phyloP scores from a whole-genome alignment of 2,888 invertebrate species.

The Drosophila eohydei region DNA sequence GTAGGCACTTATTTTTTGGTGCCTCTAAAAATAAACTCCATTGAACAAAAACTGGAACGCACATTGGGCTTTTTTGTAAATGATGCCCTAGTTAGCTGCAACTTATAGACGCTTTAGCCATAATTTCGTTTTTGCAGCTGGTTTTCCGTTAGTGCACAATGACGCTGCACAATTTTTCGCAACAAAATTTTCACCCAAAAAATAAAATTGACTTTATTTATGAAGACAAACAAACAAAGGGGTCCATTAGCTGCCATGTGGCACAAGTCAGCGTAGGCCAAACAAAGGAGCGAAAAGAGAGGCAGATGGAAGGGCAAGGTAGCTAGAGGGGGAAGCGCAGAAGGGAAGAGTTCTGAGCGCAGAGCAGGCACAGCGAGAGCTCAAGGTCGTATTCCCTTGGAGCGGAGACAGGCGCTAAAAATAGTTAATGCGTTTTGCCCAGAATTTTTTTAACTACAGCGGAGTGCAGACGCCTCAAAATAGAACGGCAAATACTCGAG shows the following conservation, averaged over 20 bases:
- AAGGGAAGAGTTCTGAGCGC: not conserved
- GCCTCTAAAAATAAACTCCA: slow-evolving; percentile 75
- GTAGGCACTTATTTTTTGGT: slow-evolving; percentile 16
- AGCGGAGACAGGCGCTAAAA: slow-evolving; percentile 49
- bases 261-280: slow-evolving; percentile 13
- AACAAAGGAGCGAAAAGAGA: slow-evolving; percentile 24
- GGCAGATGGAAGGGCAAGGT: too few relatives aligned
- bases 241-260: slow-evolving; percentile 52
- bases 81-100: slow-evolving; percentile 50
- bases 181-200: not conserved
- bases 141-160: slow-evolving; percentile 4
- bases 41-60: slow-evolving; percentile 75
- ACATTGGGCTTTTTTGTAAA: slow-evolving; percentile 36
- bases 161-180: slow-evolving; percentile 23
- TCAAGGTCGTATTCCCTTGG: slow-evolving; percentile 69
- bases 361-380: slow-evolving; percentile 14
- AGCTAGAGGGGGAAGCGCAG: not conserved
- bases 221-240: slow-evolving; percentile 32
- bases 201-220: slow-evolving; percentile 8
- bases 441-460: slow-evolving; percentile 56
- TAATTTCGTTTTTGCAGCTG: slow-evolving; percentile 24
- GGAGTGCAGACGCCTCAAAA: slow-evolving; percentile 59
- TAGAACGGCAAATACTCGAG: slow-evolving; percentile 59
- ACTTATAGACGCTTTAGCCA: slow-evolving; percentile 18
- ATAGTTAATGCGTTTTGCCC: slow-evolving; percentile 62